phyloP scores from a whole-genome alignment of 2,113 vertebrate genomes.

The Riparia riparia region DNA sequence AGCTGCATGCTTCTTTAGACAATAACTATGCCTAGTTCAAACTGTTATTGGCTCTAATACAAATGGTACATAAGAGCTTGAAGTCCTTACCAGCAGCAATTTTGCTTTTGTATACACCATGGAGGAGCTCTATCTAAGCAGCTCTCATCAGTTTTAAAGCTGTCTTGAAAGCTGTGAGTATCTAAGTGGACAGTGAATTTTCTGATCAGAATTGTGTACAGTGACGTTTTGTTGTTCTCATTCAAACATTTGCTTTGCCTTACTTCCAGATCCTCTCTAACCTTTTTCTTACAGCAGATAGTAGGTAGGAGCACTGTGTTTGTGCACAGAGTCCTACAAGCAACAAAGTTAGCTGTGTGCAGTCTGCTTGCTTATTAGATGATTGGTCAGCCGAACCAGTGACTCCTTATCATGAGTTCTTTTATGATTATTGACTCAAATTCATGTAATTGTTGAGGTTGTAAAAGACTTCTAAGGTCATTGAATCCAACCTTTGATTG shows the following conservation, averaged over 20 bases:
- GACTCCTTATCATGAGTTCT: background rate
- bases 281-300: background rate
- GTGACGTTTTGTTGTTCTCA: background rate
- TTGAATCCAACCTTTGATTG: background rate
- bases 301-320: background rate
- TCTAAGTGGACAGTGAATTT: background rate
- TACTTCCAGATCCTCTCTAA: background rate
- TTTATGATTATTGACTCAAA: background rate
- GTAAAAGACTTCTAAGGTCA: background rate
- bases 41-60: background rate
- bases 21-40: background rate
- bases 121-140: background rate
- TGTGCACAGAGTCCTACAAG: background rate
- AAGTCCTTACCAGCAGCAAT: background rate
- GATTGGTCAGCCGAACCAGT: background rate
- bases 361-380: background rate
- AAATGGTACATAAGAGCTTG: background rate
- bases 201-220: background rate
- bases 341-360: background rate
- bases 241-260: background rate
- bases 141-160: background rate
- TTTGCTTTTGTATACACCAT: background rate
- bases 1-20: slow-evolving; percentile 15
- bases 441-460: background rate
- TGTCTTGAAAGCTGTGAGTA: background rate